Evolutionary conservation across 2,888 invertebrate genomes (phyloP).

Genomic region (Neoitamus cyanurus): DNA sequence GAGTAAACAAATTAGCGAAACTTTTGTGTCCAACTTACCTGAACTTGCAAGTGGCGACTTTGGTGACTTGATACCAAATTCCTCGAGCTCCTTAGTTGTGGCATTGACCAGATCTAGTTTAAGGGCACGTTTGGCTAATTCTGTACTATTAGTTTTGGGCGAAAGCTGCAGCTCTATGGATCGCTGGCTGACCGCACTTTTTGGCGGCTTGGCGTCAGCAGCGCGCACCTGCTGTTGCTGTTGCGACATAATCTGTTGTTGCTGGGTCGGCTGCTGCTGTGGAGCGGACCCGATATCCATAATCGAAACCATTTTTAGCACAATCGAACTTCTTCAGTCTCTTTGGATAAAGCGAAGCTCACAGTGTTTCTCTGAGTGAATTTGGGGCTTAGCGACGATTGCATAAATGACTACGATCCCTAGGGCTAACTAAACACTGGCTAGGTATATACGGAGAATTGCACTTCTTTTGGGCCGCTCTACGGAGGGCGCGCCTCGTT

Average conservation of each 20-base stretch:
- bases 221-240: slow-evolving; percentile 48
- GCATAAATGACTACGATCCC: background rate
- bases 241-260: slow-evolving; percentile 45
- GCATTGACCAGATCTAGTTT: slow-evolving; percentile 62
- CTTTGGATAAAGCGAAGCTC: background rate
- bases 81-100: slow-evolving; percentile 60
- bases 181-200: slow-evolving; percentile 72
- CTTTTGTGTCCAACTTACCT: background rate
- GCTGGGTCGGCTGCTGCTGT: slow-evolving; percentile 50
- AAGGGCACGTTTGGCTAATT: slow-evolving; percentile 62
- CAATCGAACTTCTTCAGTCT: background rate
- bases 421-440: background rate
- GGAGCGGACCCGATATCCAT: slow-evolving; percentile 49
- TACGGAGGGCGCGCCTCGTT: slow-evolving; percentile 63
- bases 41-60: slow-evolving; percentile 62
- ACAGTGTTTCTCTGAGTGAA: background rate
- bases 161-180: slow-evolving; percentile 71
- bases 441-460: background rate
- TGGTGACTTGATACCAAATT: slow-evolving; percentile 63
- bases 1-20: too few relatives aligned
- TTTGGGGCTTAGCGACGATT: background rate
- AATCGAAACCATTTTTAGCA: slow-evolving; percentile 53
- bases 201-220: slow-evolving; percentile 49
- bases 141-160: slow-evolving; percentile 65
- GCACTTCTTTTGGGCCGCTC: slow-evolving; percentile 30